Conservation (phyloP, 1,140 invertebrate species). For the Cheumatopsyche charites region DNA sequence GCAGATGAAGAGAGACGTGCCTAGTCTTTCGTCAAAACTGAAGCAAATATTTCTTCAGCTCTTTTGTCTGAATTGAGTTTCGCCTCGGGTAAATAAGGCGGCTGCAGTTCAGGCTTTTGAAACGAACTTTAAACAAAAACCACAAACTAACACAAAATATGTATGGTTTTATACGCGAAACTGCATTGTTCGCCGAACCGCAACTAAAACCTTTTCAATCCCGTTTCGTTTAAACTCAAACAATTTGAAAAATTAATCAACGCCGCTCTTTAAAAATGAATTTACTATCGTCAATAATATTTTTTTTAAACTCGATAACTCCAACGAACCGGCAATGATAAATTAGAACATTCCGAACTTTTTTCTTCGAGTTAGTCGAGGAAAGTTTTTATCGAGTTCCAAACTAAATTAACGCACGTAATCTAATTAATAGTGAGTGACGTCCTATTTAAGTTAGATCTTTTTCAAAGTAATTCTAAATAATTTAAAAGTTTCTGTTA, state of each 20-base stretch:
- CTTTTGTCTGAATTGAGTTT: slow-evolving; percentile 5
- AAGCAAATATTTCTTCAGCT: neutral
- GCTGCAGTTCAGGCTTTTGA: neutral
- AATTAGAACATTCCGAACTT: slow-evolving; percentile 3
- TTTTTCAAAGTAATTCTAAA: too few relatives aligned
- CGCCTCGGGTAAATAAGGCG: neutral
- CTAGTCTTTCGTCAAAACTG: neutral
- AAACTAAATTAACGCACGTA: too few relatives aligned
- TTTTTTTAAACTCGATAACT: too few relatives aligned
- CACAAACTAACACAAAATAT: neutral
- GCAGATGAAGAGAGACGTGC: too few relatives aligned
- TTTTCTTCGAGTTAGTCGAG: neutral
- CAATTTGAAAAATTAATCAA: neutral
- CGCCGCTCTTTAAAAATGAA: neutral
- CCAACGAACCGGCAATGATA: neutral
- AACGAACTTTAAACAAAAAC: too few relatives aligned
- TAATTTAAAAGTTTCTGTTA: too few relatives aligned
- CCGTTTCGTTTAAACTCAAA: slow-evolving; percentile 3
- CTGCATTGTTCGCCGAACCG: neutral
- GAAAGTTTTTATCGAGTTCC: too few relatives aligned
- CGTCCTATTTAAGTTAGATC: too few relatives aligned
- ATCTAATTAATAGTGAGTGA: too few relatives aligned
- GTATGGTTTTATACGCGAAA: slow-evolving; percentile 7
- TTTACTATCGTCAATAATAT: too few relatives aligned
- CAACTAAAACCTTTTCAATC: neutral